Percentiles rank a stretch among this genome's conserved stretches.
Conservation (phyloP, 2,113 vertebrate species). For the Myodes glareolus region DNA sequence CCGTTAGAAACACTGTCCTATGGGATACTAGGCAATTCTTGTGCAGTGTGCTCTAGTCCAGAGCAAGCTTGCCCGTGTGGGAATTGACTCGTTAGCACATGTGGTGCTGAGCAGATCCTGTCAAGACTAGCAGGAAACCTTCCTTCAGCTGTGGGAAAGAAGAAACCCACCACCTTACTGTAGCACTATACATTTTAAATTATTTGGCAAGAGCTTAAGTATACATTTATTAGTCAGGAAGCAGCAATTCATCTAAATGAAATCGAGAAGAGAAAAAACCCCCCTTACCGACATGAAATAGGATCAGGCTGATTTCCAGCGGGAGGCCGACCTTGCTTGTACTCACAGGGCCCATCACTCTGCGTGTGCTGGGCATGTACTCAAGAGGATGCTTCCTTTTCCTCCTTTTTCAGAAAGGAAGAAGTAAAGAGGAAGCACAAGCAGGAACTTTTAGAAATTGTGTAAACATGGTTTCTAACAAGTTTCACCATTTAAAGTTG, state of each 20-base stretch:
- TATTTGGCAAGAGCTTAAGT: constrained; percentile 5
- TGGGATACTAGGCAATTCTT: background rate
- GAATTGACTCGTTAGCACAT: background rate
- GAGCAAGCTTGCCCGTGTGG: background rate
- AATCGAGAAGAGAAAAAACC: background rate
- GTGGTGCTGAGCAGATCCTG: background rate
- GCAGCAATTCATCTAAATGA: constrained; percentile 40
- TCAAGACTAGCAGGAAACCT: background rate
- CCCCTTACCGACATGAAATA: constrained; percentile 82
- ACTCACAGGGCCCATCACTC: constrained; percentile 78
- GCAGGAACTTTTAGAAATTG: constrained; percentile 73
- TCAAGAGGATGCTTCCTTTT: constrained; percentile 12
- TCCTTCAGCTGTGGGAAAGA: background rate
- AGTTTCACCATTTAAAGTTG: constrained; percentile 54
- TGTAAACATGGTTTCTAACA: constrained; percentile 58
- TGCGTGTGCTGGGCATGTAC: background rate
- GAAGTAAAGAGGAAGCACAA: constrained; percentile 73
- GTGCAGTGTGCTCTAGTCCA: background rate
- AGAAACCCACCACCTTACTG: background rate
- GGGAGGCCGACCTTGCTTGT: background rate
- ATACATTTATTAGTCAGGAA: background rate
- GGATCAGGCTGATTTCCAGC: constrained; percentile 78
- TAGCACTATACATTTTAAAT: constrained; percentile 5
- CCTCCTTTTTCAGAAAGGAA: constrained; percentile 68
- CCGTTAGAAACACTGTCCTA: background rate